Conservation (phyloP, 2,888 invertebrate genomes). For the Tetrapedia diversipes region DNA sequence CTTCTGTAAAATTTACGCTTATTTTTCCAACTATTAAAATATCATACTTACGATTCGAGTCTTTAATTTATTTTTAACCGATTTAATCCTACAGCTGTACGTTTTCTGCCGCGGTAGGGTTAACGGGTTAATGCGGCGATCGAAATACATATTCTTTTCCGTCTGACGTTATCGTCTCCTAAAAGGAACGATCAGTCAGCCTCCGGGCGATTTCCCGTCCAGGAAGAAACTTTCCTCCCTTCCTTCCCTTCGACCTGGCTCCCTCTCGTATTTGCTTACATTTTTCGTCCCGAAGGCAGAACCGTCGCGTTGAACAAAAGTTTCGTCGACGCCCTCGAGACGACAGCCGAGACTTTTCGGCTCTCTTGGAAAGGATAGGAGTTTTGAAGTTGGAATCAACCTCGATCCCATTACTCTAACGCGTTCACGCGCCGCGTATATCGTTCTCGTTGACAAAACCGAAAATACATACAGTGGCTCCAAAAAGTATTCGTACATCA, state of each 20-base stretch:
- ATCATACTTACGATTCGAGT: no score
- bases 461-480: neutral
- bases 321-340: conserved; percentile 17
- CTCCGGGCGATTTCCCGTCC: conserved; percentile 8
- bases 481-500: no score
- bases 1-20: no score
- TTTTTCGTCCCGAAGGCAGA: neutral
- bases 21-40: no score
- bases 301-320: neutral
- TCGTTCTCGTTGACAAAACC: neutral
- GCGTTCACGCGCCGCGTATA: neutral
- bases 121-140: neutral
- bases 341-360: neutral
- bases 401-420: conserved; percentile 1
- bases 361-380: neutral
- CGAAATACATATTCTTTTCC: conserved; percentile 6
- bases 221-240: neutral
- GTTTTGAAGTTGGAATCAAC: conserved; percentile 2
- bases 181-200: conserved; percentile 31
- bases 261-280: conserved; percentile 18
- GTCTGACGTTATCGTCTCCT: neutral
- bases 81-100: no score
- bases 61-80: no score
- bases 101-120: no score
- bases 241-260: neutral